Conservation (phyloP, 2,888 invertebrate genomes). For the Sinohyriopsis cumingii region DNA sequence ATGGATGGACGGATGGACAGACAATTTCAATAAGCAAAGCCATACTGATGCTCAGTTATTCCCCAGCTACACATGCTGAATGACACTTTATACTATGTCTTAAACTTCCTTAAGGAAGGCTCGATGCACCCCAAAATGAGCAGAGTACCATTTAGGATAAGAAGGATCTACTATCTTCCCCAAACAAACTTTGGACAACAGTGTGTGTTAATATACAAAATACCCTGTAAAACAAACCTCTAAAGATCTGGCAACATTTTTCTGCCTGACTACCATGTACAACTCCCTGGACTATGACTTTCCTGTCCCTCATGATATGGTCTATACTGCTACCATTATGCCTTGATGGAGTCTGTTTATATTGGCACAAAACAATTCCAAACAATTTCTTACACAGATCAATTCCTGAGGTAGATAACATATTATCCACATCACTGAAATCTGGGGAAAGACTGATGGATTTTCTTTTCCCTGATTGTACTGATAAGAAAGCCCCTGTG, state of each 20-base stretch:
- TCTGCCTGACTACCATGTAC: constrained; percentile 50
- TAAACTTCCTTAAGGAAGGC: no score
- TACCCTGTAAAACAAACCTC: constrained; percentile 40
- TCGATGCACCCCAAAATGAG: no score
- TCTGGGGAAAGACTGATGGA: constrained; percentile 33
- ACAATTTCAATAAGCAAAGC: no score
- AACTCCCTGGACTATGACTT: constrained; percentile 59
- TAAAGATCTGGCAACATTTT: constrained; percentile 50
- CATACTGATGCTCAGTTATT: no score
- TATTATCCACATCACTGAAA: constrained; percentile 13
- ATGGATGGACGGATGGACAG: no score
- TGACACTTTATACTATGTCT: no score
- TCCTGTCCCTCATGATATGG: constrained; percentile 46
- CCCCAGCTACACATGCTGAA: no score
- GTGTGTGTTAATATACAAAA: no score
- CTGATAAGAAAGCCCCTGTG: no score
- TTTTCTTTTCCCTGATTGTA: constrained; percentile 30
- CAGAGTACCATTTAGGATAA: no score
- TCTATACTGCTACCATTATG: constrained; percentile 39
- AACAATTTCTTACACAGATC: constrained; percentile 56
- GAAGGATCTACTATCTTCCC: no score
- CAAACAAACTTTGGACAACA: no score
- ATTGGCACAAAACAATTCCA: constrained; percentile 57
- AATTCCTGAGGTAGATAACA: constrained; percentile 34
- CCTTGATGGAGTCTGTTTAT: constrained; percentile 45